Percentiles rank a stretch among this genome's conserved stretches.
phyloP scores from a whole-genome alignment of 1,140 invertebrate genomes.

The Drosophila arawakana region DNA sequence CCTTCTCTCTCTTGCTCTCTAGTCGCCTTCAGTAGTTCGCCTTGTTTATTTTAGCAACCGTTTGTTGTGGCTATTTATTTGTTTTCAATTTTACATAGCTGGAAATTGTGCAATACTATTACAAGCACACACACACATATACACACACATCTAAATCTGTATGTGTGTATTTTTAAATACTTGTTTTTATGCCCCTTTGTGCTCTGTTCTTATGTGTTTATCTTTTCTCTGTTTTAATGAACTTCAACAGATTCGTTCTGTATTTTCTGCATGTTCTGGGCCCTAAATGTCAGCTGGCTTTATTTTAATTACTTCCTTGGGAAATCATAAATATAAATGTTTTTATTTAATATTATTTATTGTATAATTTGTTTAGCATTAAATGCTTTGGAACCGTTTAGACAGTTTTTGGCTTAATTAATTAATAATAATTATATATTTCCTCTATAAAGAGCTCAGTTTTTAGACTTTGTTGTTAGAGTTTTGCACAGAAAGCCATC shows the following conservation, averaged over 20 bases:
- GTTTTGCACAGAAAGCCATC: background rate
- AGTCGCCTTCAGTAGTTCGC: constrained; percentile 10
- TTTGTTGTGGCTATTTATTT: constrained; percentile 76
- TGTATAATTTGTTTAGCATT: background rate
- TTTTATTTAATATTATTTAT: background rate
- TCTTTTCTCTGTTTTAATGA: constrained; percentile 32
- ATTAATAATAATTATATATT: background rate
- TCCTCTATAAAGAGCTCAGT: background rate
- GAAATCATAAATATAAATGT: background rate
- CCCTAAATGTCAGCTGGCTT: background rate
- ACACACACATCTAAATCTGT: constrained; percentile 4
- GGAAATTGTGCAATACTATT: constrained; percentile 53
- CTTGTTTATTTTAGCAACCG: constrained; percentile 69
- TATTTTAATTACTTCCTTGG: background rate
- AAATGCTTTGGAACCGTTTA: background rate
- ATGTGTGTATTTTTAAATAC: background rate
- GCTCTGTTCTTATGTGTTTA: constrained; percentile 45
- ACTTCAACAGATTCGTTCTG: constrained; percentile 44
- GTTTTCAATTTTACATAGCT: constrained; percentile 66
- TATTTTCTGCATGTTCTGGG: constrained; percentile 26
- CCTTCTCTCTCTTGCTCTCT: background rate
- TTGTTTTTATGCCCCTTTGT: constrained; percentile 16
- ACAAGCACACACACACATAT: constrained; percentile 11
- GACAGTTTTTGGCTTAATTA: no score
- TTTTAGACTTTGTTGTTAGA: background rate